Evolutionary conservation across 1,140 invertebrate species (phyloP).

Genomic region (Drosophila tristis): DNA sequence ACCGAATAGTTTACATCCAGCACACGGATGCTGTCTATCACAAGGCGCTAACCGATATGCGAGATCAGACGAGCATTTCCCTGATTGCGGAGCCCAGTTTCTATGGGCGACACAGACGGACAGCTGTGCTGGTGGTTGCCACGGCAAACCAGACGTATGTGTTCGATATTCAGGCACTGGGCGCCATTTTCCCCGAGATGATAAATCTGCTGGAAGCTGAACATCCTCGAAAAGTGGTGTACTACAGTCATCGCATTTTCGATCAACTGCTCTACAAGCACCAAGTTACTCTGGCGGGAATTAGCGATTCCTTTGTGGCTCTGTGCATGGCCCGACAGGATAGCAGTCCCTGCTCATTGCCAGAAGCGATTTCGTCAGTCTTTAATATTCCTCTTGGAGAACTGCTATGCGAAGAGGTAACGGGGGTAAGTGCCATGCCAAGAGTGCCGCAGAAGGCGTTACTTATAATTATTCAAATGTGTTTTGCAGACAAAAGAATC

Average conservation of each 20-base stretch:
- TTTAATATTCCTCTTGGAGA: constrained; percentile 33
- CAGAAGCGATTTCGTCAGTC: constrained; percentile 45
- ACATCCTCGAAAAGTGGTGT: constrained; percentile 48
- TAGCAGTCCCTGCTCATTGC: constrained; percentile 12
- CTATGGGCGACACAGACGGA: constrained; percentile 47
- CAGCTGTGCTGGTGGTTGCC: constrained; percentile 48
- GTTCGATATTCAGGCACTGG: constrained; percentile 50
- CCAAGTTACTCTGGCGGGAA: constrained; percentile 31
- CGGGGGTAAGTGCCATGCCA: constrained; percentile 3
- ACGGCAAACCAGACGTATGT: constrained; percentile 49
- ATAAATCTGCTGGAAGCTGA: constrained; percentile 35
- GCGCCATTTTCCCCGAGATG: constrained; percentile 39
- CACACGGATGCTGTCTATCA: constrained; percentile 53
- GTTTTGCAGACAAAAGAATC: constrained; percentile 33
- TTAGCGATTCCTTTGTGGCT: constrained; percentile 52
- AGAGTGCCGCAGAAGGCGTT: neutral
- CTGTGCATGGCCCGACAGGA: constrained; percentile 43
- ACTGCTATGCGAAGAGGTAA: constrained; percentile 44
- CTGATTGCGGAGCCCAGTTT: constrained; percentile 58
- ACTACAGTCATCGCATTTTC: constrained; percentile 57
- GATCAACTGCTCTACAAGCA: constrained; percentile 41
- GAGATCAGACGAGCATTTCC: constrained; percentile 43
- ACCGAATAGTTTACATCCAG: constrained; percentile 32
- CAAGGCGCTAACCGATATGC: constrained; percentile 41
- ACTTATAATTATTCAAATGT: neutral